These are phyloP conservation scores for Craniophora ligustri DNA, from an alignment of 2,888 invertebrate species.

Conservation along the genomic window DNA sequence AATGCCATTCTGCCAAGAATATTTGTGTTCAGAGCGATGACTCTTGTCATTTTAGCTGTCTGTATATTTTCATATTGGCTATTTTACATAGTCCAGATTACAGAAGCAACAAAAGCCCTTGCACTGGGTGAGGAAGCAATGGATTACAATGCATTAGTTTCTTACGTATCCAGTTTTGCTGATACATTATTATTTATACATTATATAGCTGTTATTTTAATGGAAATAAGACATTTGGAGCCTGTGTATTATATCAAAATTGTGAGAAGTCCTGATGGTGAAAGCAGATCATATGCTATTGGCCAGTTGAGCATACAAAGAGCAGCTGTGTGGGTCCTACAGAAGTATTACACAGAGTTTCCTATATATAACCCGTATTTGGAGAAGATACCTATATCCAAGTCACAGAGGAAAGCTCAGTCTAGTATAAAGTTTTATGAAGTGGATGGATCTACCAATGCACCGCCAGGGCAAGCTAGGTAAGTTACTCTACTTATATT, in stretches of 20 bases:
- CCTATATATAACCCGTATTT: slow-evolving; percentile 98
- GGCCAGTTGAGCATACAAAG: slow-evolving; percentile 97
- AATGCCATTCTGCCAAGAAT: slow-evolving; percentile 97
- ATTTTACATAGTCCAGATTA: slow-evolving; percentile 98
- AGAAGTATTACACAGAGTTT: slow-evolving; percentile 98
- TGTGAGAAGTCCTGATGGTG: slow-evolving; percentile 98
- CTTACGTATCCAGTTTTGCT: slow-evolving; percentile 97
- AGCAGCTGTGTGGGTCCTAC: slow-evolving; percentile 97
- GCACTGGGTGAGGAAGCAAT: slow-evolving; percentile 94
- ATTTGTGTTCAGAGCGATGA: slow-evolving; percentile 96
- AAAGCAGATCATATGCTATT: slow-evolving; percentile 95
- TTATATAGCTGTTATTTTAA: slow-evolving; percentile 96
- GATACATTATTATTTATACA: slow-evolving; percentile 98
- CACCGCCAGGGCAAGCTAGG: slow-evolving; percentile 92
- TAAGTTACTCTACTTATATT: slow-evolving; percentile 51
- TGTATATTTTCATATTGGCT: slow-evolving; percentile 99
- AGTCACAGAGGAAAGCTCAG: slow-evolving; percentile 93
- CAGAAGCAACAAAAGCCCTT: slow-evolving; percentile 93
- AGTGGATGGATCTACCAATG: slow-evolving; percentile 94
- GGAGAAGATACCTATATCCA: slow-evolving; percentile 96
- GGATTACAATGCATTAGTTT: slow-evolving; percentile 96
- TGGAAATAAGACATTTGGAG: slow-evolving; percentile 97
- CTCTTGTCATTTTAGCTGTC: slow-evolving; percentile 95
- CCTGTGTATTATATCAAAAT: slow-evolving; percentile 96
- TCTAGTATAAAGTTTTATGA: slow-evolving; percentile 99